Base-by-base conservation (phyloP, 2,888 invertebrate genomes). In the Netelia inedita region DNA sequence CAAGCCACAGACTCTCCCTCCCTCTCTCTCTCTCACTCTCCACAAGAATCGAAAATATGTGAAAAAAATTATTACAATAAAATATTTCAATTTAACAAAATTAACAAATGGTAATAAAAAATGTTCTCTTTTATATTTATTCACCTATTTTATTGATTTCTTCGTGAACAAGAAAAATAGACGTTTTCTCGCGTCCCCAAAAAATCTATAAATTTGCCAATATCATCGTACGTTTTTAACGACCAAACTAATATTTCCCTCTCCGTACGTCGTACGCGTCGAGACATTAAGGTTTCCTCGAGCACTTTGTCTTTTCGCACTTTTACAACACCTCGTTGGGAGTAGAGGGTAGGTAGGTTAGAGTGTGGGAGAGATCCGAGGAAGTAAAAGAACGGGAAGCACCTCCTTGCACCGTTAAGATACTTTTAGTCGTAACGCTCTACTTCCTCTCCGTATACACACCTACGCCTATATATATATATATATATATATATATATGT, bases 361-460 rank as follows among this genome's bases (percentile, higher is more conserved):
- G 1, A 35, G 35, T n/a, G 16, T 6, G 57, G 2, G 19, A 8
- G 57, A 16, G 46, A 46, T 14, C 14, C 46, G 46, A 46, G 46
- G 14, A 46, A 46, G 71, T 63, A 71, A 66, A 71, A 79, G 14
- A 72, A 46, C 57, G 65, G 53, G 61, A 21, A 69, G 71, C 71
- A 71, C 50, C 28, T 55, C 55, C 71, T 69, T 69, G 63, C 46
- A 53, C 65, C 82, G 82, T 85, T 85, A 85, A 85, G 82, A 88
- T 89, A 88, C 84, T 89, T 89, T 89, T 87, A 88, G 82, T 66
- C 85, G 66, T 74, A 16, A 57, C 19, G n/a, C 57, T 57, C 16
- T 74, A 69, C 79, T 65, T 28, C 35, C 53, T 79, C 61, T 61
- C 8, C 23, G 14, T 23, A 23, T 35, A 35, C 35, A 35, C 35